These are phyloP conservation scores for Solenodon paradoxus DNA, from an alignment of 2,113 vertebrate species.

Conservation along the genomic window DNA sequence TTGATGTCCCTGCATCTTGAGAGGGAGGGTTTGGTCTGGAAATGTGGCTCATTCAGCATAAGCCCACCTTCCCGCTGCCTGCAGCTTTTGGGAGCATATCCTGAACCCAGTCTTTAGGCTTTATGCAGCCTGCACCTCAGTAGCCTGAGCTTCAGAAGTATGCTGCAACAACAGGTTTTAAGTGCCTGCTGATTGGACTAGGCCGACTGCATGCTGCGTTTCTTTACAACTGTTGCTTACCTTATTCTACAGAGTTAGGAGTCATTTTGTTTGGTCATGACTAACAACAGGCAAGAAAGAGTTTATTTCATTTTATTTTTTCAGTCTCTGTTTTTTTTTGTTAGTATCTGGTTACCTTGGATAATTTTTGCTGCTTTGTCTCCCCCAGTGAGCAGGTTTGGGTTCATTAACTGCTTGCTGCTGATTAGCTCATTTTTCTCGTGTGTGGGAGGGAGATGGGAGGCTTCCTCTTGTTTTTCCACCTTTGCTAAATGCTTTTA, in stretches of 20 bases:
- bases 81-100: no score
- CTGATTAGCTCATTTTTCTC: background rate
- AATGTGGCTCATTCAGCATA: background rate
- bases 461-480: background rate
- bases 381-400: background rate
- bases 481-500: slow-evolving; percentile 4
- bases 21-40: background rate
- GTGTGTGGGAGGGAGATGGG: background rate
- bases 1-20: background rate
- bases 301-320: background rate
- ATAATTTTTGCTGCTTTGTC: background rate
- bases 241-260: background rate
- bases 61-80: no score
- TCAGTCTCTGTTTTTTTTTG: background rate
- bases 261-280: background rate
- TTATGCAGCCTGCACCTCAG: no score
- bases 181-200: background rate
- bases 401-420: slow-evolving; percentile 13
- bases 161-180: no score
- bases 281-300: background rate
- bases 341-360: background rate
- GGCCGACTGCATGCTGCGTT: background rate
- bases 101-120: no score
- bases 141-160: no score
- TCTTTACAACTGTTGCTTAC: background rate